Evolutionary conservation across 2,113 vertebrate genomes (phyloP).

Genomic region (Zosterops borbonicus): DNA sequence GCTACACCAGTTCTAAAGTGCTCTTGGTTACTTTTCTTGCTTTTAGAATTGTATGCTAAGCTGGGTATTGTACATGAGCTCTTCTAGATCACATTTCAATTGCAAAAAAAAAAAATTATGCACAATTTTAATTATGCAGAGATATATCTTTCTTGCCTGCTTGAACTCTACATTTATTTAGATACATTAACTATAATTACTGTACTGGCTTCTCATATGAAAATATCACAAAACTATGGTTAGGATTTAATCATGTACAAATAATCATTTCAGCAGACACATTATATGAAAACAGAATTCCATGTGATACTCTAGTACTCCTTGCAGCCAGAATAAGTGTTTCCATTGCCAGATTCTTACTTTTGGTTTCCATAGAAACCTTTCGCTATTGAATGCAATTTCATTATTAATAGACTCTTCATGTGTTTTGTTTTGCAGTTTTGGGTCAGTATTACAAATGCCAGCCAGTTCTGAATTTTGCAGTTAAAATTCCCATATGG

Average conservation of each 20-base stretch:
- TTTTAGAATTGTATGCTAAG: not conserved
- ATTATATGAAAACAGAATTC: conserved; percentile 56
- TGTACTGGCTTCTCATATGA: not conserved
- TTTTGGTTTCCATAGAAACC: conserved; percentile 71
- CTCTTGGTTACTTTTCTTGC: not conserved
- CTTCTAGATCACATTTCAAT: not conserved
- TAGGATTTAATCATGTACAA: conserved; percentile 49
- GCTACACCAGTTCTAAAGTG: not conserved
- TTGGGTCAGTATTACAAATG: conserved; percentile 59
- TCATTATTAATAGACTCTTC: conserved; percentile 60
- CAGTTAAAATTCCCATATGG: not conserved
- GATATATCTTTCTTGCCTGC: not conserved
- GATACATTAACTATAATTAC: conserved; percentile 10
- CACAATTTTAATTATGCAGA: not conserved
- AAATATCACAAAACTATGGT: conserved; percentile 31
- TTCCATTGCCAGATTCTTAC: not conserved
- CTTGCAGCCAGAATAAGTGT: conserved; percentile 24
- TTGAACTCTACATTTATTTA: conserved; percentile 14
- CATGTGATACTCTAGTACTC: conserved; percentile 34
- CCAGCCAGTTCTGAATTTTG: conserved; percentile 45
- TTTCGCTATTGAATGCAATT: conserved; percentile 64
- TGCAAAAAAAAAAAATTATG: not conserved
- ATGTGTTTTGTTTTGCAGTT: conserved; percentile 38
- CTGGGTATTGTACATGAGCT: not conserved
- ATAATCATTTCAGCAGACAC: conserved; percentile 41